Base-by-base conservation (phyloP, 2,113 vertebrate species). In the Gasterosteus aculeatus region DNA sequence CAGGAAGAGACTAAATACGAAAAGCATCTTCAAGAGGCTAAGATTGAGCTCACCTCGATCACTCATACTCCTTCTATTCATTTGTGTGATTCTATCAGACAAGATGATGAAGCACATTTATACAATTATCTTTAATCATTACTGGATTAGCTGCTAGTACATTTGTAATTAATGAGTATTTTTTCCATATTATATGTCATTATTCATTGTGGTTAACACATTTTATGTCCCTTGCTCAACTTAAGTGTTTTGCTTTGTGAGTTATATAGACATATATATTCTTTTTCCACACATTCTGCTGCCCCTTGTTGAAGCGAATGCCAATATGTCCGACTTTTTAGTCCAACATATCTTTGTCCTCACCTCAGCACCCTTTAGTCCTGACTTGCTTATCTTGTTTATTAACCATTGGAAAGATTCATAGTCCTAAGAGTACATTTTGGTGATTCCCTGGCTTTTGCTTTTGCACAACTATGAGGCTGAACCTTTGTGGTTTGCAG, bases 1-100 rank as follows among this genome's bases (percentile, higher is more conserved):
- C 74, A 78, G 70, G 67, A 78, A 71, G 62, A 83, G n/a, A 85
- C 33, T 54, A 76, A 66, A 84, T 80, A 73, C 0, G 18, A 53
- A 75, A 79, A 82, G 69, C 62, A 75, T 84, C 60, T 83, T 83
- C 70, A 73, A 85, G 56, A 56, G 63, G 54, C 66, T 66, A 19
- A 63, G 69, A 68, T 86, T 51, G 66, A 60, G 62, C 79, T 88
- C 53, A 80, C 49, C 53, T 69, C 47, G 26, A 83, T 86, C 59
- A 29, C 53, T 79, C 56, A 29, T 22, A 39, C 57, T 54, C 31
- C 60, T 80, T 39, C 73, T 82, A 87, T 33, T 69, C 8, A 16
- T 67, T 60, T 58, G 63, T 44, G 31, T 29, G 58, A 42, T 72
- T 76, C 8, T 33, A 39, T 51, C 22, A 51, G 51, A 69, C 31